A percentile compares a stretch with the other conserved stretches of the same genome.
Evolutionary conservation across 2,888 invertebrate species (phyloP).

Genomic region (Tipula vernalis): DNA sequence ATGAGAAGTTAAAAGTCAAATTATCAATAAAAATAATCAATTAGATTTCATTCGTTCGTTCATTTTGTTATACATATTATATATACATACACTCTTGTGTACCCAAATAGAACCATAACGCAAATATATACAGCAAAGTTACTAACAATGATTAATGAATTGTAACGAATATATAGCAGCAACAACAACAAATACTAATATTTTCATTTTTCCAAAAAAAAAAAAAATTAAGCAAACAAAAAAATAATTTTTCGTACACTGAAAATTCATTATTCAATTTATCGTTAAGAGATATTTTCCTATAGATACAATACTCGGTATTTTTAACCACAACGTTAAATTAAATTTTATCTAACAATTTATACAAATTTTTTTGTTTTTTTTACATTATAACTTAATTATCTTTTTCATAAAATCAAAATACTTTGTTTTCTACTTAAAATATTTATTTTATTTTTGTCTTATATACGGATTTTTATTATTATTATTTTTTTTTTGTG

Average conservation of each 20-base stretch:
- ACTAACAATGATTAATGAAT: not conserved
- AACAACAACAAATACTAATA: not conserved
- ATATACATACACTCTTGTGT: not conserved
- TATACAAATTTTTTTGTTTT: not conserved
- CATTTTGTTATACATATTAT: not conserved
- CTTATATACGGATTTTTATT: not conserved
- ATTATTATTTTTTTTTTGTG: too few species aligned
- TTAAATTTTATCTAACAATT: not conserved
- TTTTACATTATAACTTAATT: not conserved
- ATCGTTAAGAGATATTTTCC: not conserved
- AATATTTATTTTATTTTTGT: not conserved
- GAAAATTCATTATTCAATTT: not conserved
- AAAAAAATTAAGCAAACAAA: not conserved
- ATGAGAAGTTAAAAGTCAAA: not conserved
- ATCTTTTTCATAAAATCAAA: not conserved
- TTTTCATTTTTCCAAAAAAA: not conserved
- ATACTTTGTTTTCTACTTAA: not conserved
- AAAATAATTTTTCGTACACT: not conserved
- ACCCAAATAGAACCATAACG: not conserved
- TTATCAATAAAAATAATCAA: constrained; percentile 4
- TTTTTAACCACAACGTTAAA: not conserved
- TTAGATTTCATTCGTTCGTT: not conserved
- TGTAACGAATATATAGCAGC: not conserved
- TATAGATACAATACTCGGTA: not conserved
- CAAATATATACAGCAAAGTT: not conserved